Conservation (phyloP, 2,888 invertebrate genomes). For the Cheilosia impressa region DNA sequence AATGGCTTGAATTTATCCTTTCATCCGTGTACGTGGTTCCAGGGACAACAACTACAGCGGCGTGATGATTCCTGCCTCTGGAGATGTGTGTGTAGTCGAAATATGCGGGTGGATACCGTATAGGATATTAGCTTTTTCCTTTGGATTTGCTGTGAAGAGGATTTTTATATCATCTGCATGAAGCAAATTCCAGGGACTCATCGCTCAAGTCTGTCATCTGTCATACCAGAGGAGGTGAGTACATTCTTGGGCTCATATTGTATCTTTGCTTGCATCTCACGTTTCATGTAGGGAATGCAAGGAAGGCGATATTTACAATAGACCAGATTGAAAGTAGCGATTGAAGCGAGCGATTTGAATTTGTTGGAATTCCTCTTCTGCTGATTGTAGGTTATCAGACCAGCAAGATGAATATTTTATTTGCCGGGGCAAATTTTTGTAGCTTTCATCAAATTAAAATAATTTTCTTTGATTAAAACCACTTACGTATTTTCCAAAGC, state of each 20-base stretch:
- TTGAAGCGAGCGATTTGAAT: slow-evolving; percentile 56
- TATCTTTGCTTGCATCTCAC: slow-evolving; percentile 42
- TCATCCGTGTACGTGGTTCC: slow-evolving; percentile 29
- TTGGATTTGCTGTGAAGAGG: slow-evolving; percentile 28
- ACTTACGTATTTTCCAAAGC: too few relatives aligned
- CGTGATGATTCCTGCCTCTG: background rate
- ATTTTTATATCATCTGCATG: slow-evolving; percentile 22
- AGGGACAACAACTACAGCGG: background rate
- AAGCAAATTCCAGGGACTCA: slow-evolving; percentile 29
- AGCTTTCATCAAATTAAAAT: too few relatives aligned
- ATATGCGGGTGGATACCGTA: background rate
- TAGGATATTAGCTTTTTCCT: slow-evolving; percentile 8
- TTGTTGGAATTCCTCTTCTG: slow-evolving; percentile 46
- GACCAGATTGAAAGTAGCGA: slow-evolving; percentile 25
- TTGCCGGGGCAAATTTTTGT: too few relatives aligned
- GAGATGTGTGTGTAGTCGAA: background rate
- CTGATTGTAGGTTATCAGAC: background rate
- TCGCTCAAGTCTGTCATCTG: slow-evolving; percentile 29
- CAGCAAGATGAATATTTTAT: background rate
- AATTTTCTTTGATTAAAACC: too few relatives aligned
- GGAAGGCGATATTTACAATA: slow-evolving; percentile 3
- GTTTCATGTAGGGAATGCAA: slow-evolving; percentile 5
- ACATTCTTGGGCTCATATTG: background rate
- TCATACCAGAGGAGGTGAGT: slow-evolving; percentile 9
- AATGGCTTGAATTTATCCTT: slow-evolving; percentile 35